A percentile compares a stretch with the other conserved stretches of the same genome.
Conservation (phyloP, 2,888 invertebrate species). For the Tetragonula carbonaria region DNA sequence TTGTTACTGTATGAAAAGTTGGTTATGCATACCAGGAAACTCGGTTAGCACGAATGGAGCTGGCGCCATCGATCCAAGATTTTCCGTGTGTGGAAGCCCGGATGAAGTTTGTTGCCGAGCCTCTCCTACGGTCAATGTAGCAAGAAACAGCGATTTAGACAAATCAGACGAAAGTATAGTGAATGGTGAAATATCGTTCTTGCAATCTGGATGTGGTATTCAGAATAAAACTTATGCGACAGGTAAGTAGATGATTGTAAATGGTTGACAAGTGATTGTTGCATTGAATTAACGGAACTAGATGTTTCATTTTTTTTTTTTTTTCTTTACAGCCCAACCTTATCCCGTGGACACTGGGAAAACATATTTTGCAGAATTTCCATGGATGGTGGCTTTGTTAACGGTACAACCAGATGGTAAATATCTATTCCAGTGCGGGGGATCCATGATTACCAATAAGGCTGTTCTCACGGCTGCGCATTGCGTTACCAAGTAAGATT, state of each 20-base stretch:
- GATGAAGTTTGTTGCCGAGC: constrained; percentile 79
- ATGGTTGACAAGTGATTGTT: not conserved
- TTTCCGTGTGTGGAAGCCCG: constrained; percentile 75
- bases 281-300: not conserved
- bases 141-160: not conserved
- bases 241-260: constrained; percentile 59
- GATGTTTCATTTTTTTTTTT: not conserved
- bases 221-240: constrained; percentile 67
- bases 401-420: constrained; percentile 85
- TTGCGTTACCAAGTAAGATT: constrained; percentile 85
- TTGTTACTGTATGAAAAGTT: constrained; percentile 76
- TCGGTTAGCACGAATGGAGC: constrained; percentile 70
- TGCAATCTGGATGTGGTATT: constrained; percentile 70
- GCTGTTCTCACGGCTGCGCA: constrained; percentile 93
- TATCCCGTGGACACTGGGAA: constrained; percentile 87
- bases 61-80: constrained; percentile 78
- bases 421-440: constrained; percentile 90
- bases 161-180: constrained; percentile 17
- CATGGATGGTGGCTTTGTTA: constrained; percentile 92
- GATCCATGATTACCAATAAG: constrained; percentile 90
- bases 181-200: constrained; percentile 28
- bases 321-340: constrained; percentile 75
- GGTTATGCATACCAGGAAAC: constrained; percentile 72
- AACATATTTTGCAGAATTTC: constrained; percentile 91
- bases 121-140: constrained; percentile 5